Base-by-base conservation (phyloP, 2,797 vertebrate genomes). In the Sebastes iracundus region DNA sequence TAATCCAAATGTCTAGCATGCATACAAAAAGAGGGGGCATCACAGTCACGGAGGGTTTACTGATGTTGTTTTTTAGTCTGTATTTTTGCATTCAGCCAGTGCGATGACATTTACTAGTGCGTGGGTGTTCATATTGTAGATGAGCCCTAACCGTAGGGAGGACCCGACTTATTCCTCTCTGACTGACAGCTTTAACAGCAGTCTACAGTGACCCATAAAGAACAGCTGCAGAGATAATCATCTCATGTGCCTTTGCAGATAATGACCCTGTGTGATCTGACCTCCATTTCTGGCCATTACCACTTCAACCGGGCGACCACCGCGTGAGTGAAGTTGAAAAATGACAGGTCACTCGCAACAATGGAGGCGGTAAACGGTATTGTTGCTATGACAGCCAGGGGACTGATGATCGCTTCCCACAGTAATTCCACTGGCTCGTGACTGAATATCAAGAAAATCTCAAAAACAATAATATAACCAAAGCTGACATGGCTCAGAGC, bases 231-330 rank as follows among this genome's bases (percentile, higher is more conserved):
- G 84, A 86, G 82, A 88, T 86, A 79, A 92, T 85, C 49, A 75
- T 87, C 89, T 73, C 87, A 92, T 89, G 80, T 61, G 62, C 84
- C 77, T 82, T 77, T 68, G 81, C 69, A 69, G 80, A 81, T 85
- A 89, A 90, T 73, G 75, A 90, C 84, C 79, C 82, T n/a, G 20
- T 38, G 78, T 72, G 81, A 80, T 72, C 76, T 85, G 87, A 90
- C 87, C 92, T 86, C 82, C 73, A 82, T 91, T 90, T 87, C 77
- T 13, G 8, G 74, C 79, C 80, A 90, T 93, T 86, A 85, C 74
- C 55, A 76, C 85, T 84, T 89, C 80, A 90, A 76, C 78, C 80
- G 33, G 77, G 59, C 64, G 9, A 73, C 79, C 60, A 25, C 74
- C 18, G 76, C 3, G 12, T 20, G 5, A 81, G 67, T 30, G 32